Evolutionary conservation across 2,113 vertebrate species (phyloP).

Genomic region (Aspiorhynchus laticeps): DNA sequence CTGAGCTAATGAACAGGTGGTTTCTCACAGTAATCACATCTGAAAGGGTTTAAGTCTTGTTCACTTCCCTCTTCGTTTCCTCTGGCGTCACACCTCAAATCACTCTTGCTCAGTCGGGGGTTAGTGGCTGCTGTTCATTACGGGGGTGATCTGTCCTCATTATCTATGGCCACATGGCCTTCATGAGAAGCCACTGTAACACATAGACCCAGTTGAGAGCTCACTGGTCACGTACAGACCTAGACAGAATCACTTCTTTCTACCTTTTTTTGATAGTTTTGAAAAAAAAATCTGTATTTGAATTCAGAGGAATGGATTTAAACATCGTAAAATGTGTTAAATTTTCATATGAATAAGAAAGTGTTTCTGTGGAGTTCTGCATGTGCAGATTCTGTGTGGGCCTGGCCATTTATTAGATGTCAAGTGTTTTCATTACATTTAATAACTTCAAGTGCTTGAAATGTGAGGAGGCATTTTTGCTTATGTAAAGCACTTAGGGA

Average conservation of each 20-base stretch:
- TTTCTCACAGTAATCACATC: neutral
- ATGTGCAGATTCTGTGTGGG: neutral
- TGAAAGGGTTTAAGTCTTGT: neutral
- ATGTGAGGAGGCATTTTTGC: neutral
- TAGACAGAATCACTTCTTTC: neutral
- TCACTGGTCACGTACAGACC: neutral
- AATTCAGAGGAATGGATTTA: no score
- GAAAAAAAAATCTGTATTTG: neutral
- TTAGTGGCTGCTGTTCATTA: neutral
- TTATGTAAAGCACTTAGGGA: neutral
- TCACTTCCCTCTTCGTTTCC: neutral
- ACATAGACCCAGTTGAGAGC: neutral
- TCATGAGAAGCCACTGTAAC: no score
- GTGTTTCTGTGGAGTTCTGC: neutral
- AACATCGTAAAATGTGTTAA: neutral
- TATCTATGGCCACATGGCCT: neutral
- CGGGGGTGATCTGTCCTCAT: neutral
- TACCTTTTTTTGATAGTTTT: neutral
- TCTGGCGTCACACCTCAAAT: neutral
- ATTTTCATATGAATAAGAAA: neutral
- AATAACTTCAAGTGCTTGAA: neutral
- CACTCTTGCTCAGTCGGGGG: neutral
- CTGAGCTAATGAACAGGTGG: neutral
- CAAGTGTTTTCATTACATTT: neutral
- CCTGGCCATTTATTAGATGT: neutral